Percentiles rank a stretch among this genome's conserved stretches.
These are phyloP conservation scores for Noctuana brunneofusca DNA, from an alignment of 2,888 invertebrate genomes.

Conservation along the genomic window DNA sequence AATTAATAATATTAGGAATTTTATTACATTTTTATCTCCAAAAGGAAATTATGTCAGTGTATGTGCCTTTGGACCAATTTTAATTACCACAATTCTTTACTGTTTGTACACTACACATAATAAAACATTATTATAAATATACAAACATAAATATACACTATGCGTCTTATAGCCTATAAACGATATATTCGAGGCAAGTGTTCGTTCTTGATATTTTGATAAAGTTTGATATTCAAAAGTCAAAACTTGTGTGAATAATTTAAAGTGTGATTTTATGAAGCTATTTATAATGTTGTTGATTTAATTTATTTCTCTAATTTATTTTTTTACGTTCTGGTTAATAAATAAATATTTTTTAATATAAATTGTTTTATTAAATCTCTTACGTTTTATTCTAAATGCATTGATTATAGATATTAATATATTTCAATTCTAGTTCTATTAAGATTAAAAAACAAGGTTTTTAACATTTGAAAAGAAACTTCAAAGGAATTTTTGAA, in stretches of 20 bases:
- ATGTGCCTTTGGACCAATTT: slow-evolving; percentile 2
- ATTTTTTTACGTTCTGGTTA: slow-evolving; percentile 33
- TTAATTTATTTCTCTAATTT: slow-evolving; percentile 27
- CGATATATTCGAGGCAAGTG: not conserved
- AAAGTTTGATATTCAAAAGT: slow-evolving; percentile 23
- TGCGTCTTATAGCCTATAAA: too few relatives aligned
- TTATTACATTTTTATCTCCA: not conserved
- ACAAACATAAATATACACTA: too few relatives aligned
- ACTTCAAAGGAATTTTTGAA: slow-evolving; percentile 29
- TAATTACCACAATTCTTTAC: too few relatives aligned
- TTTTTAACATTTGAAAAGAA: too few relatives aligned
- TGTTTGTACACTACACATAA: too few relatives aligned
- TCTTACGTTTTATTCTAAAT: too few relatives aligned
- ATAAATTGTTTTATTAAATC: too few relatives aligned
- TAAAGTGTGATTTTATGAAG: slow-evolving; percentile 13
- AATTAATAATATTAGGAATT: not conserved
- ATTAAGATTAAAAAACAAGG: too few relatives aligned
- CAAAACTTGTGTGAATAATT: not conserved
- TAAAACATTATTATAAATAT: too few relatives aligned
- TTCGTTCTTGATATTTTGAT: slow-evolving; percentile 45
- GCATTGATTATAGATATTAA: too few relatives aligned
- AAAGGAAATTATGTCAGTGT: not conserved
- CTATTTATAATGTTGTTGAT: slow-evolving; percentile 13
- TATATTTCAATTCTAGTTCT: too few relatives aligned
- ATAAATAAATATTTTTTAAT: slow-evolving; percentile 20